Conservation (phyloP, 2,888 invertebrate species). For the Orthosia gothica region DNA sequence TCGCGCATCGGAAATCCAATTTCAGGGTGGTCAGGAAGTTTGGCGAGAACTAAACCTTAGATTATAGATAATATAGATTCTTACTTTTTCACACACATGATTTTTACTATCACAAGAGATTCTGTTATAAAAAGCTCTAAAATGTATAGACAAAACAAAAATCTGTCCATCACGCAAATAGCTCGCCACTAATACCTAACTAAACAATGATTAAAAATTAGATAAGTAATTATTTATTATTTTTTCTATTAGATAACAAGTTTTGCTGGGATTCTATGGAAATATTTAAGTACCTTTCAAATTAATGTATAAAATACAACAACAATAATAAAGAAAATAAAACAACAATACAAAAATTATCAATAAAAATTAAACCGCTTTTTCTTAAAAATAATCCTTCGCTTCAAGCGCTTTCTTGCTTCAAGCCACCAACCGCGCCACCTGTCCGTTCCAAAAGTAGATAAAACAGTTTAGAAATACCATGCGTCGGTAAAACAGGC, state of each 20-base stretch:
- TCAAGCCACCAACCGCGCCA: slow-evolving; percentile 76
- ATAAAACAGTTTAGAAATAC: slow-evolving; percentile 69
- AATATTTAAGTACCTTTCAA: not conserved
- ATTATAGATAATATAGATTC: too few species aligned
- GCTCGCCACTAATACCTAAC: too few species aligned
- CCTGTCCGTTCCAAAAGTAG: slow-evolving; percentile 82
- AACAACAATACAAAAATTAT: not conserved
- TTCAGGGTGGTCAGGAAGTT: too few species aligned
- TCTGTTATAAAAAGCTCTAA: not conserved
- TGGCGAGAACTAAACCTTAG: too few species aligned
- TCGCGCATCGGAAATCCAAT: too few species aligned
- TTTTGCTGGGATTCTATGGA: not conserved
- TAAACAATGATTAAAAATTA: too few species aligned
- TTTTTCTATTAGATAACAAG: too few species aligned
- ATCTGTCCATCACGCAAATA: too few species aligned
- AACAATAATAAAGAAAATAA: not conserved
- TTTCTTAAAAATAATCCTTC: slow-evolving; percentile 14
- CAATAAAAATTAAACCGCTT: slow-evolving; percentile 19
- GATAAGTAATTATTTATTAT: too few species aligned
- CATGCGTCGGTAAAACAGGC: slow-evolving; percentile 75
- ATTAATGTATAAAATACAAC: not conserved
- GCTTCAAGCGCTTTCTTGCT: slow-evolving; percentile 66
- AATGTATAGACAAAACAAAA: too few species aligned
- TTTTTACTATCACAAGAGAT: not conserved
- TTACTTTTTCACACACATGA: too few species aligned